Evolutionary conservation across 2,888 invertebrate species (phyloP).

Genomic region (Pemphredon lugubris): DNA sequence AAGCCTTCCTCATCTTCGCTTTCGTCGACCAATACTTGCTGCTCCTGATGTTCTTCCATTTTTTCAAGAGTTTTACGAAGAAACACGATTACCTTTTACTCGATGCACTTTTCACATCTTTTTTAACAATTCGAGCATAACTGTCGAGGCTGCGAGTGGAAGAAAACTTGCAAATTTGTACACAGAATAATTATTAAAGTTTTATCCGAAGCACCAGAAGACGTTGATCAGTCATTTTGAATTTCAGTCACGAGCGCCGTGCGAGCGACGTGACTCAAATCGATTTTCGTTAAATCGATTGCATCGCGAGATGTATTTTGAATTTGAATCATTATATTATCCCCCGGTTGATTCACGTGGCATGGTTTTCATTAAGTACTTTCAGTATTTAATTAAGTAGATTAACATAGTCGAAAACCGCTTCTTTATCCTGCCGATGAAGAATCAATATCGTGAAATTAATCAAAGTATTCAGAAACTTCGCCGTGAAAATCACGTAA

Average conservation of each 20-base stretch:
- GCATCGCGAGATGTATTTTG: background rate
- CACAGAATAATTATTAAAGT: too few relatives aligned
- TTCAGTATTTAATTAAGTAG: too few relatives aligned
- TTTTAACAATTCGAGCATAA: background rate
- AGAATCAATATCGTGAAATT: too few relatives aligned
- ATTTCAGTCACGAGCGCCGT: background rate
- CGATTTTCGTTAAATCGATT: conserved; percentile 16
- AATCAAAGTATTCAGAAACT: too few relatives aligned
- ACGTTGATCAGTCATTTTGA: conserved; percentile 1
- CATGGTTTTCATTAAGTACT: too few relatives aligned
- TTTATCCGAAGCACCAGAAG: too few relatives aligned
- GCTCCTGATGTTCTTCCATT: conserved; percentile 45
- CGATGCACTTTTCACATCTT: background rate
- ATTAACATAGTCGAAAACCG: too few relatives aligned
- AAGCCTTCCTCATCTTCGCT: conserved; percentile 86
- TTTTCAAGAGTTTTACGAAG: background rate
- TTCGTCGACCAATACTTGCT: conserved; percentile 64
- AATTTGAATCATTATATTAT: too few relatives aligned
- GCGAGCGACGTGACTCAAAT: conserved; percentile 1
- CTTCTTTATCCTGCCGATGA: too few relatives aligned
- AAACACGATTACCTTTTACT: background rate
- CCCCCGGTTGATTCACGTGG: too few relatives aligned
- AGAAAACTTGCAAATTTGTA: too few relatives aligned
- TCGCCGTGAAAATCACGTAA: too few relatives aligned
- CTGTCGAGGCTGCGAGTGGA: background rate